Evolutionary conservation across 2,888 invertebrate species (phyloP), one percentile per base, ranked within the genome.

Genomic region (Drosophila melanosoma): DNA sequence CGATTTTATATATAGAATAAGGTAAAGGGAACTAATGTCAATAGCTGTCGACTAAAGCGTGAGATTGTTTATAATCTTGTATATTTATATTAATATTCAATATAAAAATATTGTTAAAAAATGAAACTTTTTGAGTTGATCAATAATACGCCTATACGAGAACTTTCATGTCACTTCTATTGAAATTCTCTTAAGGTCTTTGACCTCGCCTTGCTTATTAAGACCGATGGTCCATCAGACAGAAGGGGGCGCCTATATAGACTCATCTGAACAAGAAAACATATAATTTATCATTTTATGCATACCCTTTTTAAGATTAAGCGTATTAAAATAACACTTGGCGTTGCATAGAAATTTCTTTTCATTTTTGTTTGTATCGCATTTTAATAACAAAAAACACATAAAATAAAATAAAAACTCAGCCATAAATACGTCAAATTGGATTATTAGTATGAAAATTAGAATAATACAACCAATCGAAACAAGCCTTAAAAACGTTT

Each of bases 381-480:
- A 20, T 54, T 38, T 33, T 32, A 45, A 33, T 17, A 29, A 4
- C 20, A 45, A 45, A 45, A 4, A 45, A 23, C 0, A 45, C 1
- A 45, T 8, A 15, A 45, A 45, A 45, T 45, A 23, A 4, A 45
- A 45, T 15, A 45, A 15, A 12, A 10, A 56, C 12, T 20, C 26
- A 7, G 38, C 20, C 0, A 33, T 35, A 56, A 66, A 67, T 26
- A 54, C 48, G 23, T 20, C 33, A 51, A 32, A 33, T n/a, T 20
- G 20, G 52, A 54, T 71, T 61, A 54, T 49, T 49, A 17, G 10
- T 29, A 62, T 62, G 56, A 26, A 26, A 26, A 49, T 48, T 15
- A 64, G 26, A 54, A 36, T 36, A 38, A 51, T 12, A 35, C 20
- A 65, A 54, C 52, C 63, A 73, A 72, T 63, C 59, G 38, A 54